A percentile compares a stretch with the other conserved stretches of the same genome.
phyloP scores from a whole-genome alignment of 2,888 invertebrate species.

The Sipunculus nudus region DNA sequence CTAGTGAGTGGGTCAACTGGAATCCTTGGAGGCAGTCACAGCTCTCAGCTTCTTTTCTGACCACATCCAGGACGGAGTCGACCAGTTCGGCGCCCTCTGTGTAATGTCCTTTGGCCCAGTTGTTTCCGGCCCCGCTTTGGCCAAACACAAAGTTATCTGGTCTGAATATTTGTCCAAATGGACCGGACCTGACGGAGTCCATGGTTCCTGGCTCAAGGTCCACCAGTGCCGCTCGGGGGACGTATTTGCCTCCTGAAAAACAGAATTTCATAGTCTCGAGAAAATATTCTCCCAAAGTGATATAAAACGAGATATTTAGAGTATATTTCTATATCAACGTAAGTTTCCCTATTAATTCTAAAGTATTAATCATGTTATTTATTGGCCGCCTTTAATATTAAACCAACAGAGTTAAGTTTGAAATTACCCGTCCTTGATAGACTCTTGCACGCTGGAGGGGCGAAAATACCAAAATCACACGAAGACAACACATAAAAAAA shows the following conservation, averaged over 20 bases:
- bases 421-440: too few species aligned
- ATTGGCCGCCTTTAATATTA: too few species aligned
- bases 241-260: constrained; percentile 87
- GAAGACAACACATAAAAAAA: too few species aligned
- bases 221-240: constrained; percentile 89
- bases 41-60: constrained; percentile 61
- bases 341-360: too few species aligned
- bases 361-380: too few species aligned
- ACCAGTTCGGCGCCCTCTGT: constrained; percentile 64
- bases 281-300: too few species aligned
- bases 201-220: constrained; percentile 96
- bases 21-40: constrained; percentile 65
- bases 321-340: too few species aligned
- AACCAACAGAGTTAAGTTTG: too few species aligned
- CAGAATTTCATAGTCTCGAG: not conserved
- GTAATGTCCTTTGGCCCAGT: constrained; percentile 63
- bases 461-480: too few species aligned
- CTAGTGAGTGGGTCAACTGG: constrained; percentile 73
- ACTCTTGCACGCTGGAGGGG: too few species aligned
- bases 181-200: constrained; percentile 94
- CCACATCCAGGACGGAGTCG: constrained; percentile 63
- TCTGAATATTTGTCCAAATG: constrained; percentile 93
- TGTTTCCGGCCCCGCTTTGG: constrained; percentile 58
- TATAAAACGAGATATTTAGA: too few species aligned
- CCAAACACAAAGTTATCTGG: constrained; percentile 88